A percentile compares a stretch with the other conserved stretches of the same genome.
These are phyloP conservation scores for Melieria omissa DNA, from an alignment of 2,888 invertebrate genomes.

Conservation along the genomic window DNA sequence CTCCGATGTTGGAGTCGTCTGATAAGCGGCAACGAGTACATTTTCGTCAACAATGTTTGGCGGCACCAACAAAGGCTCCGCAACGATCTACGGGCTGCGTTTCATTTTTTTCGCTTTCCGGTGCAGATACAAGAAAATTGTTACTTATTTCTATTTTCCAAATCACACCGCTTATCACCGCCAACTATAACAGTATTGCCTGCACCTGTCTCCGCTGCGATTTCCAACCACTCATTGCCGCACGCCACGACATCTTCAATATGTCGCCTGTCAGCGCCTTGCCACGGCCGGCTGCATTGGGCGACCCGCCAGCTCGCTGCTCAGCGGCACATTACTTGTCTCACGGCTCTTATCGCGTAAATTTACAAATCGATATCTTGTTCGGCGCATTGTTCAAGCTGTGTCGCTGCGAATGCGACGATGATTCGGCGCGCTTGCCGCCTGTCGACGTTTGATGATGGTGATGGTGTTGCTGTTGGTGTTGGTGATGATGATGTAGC, in stretches of 20 bases:
- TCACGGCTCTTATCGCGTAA: conserved; percentile 51
- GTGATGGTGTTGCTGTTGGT: neutral
- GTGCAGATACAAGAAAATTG: conserved; percentile 18
- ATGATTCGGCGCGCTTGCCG: neutral
- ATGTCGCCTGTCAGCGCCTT: neutral
- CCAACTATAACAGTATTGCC: conserved; percentile 11
- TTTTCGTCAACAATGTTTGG: conserved; percentile 18
- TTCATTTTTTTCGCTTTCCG: conserved; percentile 16
- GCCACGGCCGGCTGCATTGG: neutral
- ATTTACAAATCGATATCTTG: conserved; percentile 63
- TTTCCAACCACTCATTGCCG: conserved; percentile 3
- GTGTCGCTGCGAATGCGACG: conserved; percentile 12
- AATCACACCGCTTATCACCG: conserved; percentile 26
- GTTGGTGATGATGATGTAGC: conserved; percentile 1
- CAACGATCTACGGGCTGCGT: neutral
- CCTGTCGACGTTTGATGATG: neutral
- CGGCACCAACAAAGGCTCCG: conserved; percentile 17
- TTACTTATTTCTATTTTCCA: conserved; percentile 15
- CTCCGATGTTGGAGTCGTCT: no score
- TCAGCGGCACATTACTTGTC: neutral
- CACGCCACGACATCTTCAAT: neutral
- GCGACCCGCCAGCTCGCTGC: no score
- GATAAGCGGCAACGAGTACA: conserved; percentile 1
- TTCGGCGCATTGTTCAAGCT: conserved; percentile 46
- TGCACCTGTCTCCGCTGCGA: conserved; percentile 24